phyloP scores from a whole-genome alignment of 2,888 invertebrate species.

The Rhagophthalmus giganteus region DNA sequence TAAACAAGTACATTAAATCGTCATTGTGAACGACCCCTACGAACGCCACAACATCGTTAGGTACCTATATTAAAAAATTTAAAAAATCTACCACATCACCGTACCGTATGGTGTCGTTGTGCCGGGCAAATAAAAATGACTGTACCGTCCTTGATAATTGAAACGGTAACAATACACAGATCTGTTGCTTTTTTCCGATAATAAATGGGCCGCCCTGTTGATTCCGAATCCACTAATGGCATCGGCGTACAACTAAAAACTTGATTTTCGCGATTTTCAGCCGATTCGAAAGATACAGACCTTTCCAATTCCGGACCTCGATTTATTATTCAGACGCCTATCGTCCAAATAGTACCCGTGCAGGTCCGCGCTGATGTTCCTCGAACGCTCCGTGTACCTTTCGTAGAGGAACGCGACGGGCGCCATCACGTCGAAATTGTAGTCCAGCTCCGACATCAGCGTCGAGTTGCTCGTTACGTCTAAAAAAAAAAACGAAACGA shows the following conservation, averaged over 20 bases:
- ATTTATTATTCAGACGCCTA: slow-evolving; percentile 50
- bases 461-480: slow-evolving; percentile 61
- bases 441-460: slow-evolving; percentile 59
- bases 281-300: slow-evolving; percentile 36
- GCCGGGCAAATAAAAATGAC: slow-evolving; percentile 59
- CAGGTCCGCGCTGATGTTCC: slow-evolving; percentile 58
- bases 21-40: slow-evolving; percentile 49
- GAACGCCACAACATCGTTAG: too few species aligned
- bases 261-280: not conserved
- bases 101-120: slow-evolving; percentile 50
- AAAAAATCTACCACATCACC: too few species aligned
- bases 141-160: slow-evolving; percentile 63
- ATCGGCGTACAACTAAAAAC: slow-evolving; percentile 62
- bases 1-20: slow-evolving; percentile 43
- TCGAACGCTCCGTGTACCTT: slow-evolving; percentile 58
- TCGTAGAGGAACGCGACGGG: slow-evolving; percentile 68
- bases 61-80: too few species aligned
- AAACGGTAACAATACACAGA: slow-evolving; percentile 67
- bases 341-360: slow-evolving; percentile 58
- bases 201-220: slow-evolving; percentile 64
- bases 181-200: slow-evolving; percentile 59
- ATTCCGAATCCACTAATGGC: slow-evolving; percentile 62
- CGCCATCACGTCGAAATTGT: slow-evolving; percentile 64
- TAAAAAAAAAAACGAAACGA: slow-evolving; percentile 46
- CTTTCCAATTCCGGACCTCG: slow-evolving; percentile 53